Conservation (phyloP, 2,113 vertebrate species). For the Orycteropus afer region DNA sequence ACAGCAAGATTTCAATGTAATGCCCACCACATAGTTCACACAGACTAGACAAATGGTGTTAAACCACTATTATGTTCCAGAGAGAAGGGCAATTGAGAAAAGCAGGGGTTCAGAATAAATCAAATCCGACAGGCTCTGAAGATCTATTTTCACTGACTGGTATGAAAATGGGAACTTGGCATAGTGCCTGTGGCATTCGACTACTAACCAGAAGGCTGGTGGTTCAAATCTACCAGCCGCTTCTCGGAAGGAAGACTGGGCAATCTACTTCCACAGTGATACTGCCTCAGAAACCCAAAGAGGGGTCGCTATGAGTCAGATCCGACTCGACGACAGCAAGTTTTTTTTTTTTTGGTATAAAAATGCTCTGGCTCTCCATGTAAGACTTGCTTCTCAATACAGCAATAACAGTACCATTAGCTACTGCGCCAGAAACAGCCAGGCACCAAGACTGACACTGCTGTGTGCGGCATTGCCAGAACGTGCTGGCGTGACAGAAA, state of each 20-base stretch:
- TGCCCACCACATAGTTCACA: background rate
- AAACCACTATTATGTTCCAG: background rate
- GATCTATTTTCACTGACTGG: background rate
- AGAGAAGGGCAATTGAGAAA: background rate
- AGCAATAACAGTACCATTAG: background rate
- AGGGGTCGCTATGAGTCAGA: too few species aligned
- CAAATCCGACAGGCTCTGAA: background rate
- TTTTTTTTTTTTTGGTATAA: too few species aligned
- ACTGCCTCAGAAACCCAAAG: too few species aligned
- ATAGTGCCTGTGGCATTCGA: too few species aligned
- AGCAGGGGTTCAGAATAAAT: background rate
- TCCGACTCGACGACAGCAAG: too few species aligned
- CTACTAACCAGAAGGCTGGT: too few species aligned
- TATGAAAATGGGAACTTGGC: too few species aligned
- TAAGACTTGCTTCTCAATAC: background rate
- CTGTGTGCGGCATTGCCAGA: fast-evolving
- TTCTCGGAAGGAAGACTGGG: too few species aligned
- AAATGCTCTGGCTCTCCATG: background rate
- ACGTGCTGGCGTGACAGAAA: too few species aligned
- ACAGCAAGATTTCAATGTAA: background rate
- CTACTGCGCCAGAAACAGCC: background rate
- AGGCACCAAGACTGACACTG: fast-evolving
- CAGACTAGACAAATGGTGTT: background rate
- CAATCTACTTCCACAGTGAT: too few species aligned
- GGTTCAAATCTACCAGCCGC: too few species aligned